Evolutionary conservation across 1,140 invertebrate genomes (phyloP), one percentile per base, ranked within the genome.

Genomic region (Papilio xuthus): DNA sequence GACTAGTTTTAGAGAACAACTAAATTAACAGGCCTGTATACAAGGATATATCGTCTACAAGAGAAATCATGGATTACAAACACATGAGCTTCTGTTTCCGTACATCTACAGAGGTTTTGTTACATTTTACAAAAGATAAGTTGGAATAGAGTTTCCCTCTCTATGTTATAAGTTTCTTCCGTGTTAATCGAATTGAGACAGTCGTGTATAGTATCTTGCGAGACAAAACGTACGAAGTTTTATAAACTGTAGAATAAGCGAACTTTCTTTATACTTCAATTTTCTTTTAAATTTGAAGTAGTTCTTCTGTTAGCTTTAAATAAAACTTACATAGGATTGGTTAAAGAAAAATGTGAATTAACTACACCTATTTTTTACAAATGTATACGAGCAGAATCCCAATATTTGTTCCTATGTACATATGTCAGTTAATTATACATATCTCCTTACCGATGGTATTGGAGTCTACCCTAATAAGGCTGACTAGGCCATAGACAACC

Each of bases 161-260:
- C n/a, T n/a, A n/a, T n/a, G 60, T 28, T 28, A 67, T 67, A 67
- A 67, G 23, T 60, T 67, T 67, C 20, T n/a, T 20, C 60, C 60
- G 60, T 67, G 60, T 67, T 67, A 67, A 67, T 67, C 60, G 60
- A 28, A 67, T 32, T 67, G 60, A 67, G 60, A 67, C 60, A 67
- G 60, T 67, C 60, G 60, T 67, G 60, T 60, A 60, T 26, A 60
- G 56, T 67, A 67, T 67, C 12, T 67, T 67, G 60, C 60, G 26
- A 67, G 26, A 67, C 26, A 15, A 28, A 32, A 67, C 23, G 23
- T 67, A 67, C 13, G 23, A 67, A 67, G 23, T 67, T 67, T 67
- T 67, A 28, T 67, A 67, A 67, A 67, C 60, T 67, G 13, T 28
- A 28, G 60, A 67, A 32, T 67, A 67, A 67, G 26, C 60, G 26